Percentiles rank a stretch among this genome's conserved stretches.
Evolutionary conservation across 2,888 invertebrate genomes (phyloP).

Genomic region (Heteromurus nitidus): DNA sequence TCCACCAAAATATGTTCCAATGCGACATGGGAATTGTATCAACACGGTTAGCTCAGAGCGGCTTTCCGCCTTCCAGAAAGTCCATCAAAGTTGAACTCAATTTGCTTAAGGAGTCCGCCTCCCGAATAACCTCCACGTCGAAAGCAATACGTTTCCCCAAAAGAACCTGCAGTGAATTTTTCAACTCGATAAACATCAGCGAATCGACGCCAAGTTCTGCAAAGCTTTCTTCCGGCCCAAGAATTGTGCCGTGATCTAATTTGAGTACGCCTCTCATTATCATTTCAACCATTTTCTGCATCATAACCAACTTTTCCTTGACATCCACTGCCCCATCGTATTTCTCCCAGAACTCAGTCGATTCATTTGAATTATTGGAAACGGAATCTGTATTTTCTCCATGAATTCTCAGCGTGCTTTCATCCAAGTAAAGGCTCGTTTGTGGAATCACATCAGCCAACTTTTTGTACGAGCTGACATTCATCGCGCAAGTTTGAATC

Average conservation of each 20-base stretch:
- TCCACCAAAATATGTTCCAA: too few species aligned
- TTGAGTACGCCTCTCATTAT: slow-evolving; percentile 4
- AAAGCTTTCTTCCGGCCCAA: slow-evolving; percentile 14
- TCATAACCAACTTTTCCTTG: slow-evolving; percentile 6
- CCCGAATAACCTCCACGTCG: background rate
- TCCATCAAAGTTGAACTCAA: too few species aligned
- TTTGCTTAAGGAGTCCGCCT: too few species aligned
- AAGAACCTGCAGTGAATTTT: slow-evolving; percentile 13
- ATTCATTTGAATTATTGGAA: background rate
- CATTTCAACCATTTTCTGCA: background rate
- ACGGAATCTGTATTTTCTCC: too few species aligned
- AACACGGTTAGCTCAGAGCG: too few species aligned
- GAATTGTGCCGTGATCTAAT: background rate
- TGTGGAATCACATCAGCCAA: slow-evolving; percentile 45
- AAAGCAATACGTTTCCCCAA: slow-evolving; percentile 15
- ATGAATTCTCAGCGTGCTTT: background rate
- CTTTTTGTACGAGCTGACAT: too few species aligned
- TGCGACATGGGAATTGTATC: too few species aligned
- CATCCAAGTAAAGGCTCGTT: background rate
- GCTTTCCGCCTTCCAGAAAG: too few species aligned
- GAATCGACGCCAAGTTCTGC: slow-evolving; percentile 37
- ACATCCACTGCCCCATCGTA: slow-evolving; percentile 6
- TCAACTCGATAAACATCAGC: slow-evolving; percentile 30
- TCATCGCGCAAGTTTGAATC: background rate
- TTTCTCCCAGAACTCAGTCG: slow-evolving; percentile 32